A percentile compares a stretch with the other conserved stretches of the same genome.
Evolutionary conservation across 2,888 invertebrate genomes (phyloP).

Genomic region (Drosophila aldrichi): DNA sequence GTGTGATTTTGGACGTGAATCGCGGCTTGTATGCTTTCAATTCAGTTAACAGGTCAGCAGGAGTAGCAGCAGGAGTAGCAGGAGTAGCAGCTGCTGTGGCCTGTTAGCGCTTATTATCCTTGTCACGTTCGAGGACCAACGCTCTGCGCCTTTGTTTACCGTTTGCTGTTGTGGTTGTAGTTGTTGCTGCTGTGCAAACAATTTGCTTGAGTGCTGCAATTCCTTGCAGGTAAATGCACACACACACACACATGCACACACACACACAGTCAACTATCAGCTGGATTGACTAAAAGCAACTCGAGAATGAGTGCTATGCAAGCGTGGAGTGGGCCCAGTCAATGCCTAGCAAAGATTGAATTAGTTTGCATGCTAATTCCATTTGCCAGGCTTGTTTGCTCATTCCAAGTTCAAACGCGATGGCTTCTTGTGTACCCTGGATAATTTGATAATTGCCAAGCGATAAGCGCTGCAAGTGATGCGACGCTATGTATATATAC

Average conservation of each 20-base stretch:
- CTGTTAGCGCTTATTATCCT: slow-evolving; percentile 49
- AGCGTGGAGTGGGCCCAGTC: slow-evolving; percentile 7
- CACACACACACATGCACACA: slow-evolving; percentile 8
- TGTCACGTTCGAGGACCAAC: slow-evolving; percentile 52
- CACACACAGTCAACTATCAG: slow-evolving; percentile 18
- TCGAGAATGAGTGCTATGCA: slow-evolving; percentile 6
- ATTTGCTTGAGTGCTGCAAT: slow-evolving; percentile 64
- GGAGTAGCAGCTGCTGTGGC: not conserved
- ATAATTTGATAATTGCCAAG: slow-evolving; percentile 48
- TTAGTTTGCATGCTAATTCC: slow-evolving; percentile 51
- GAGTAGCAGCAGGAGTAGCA: not conserved
- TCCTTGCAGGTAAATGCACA: slow-evolving; percentile 54
- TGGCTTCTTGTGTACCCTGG: slow-evolving; percentile 15
- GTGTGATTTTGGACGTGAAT: slow-evolving; percentile 12
- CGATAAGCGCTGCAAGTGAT: slow-evolving; percentile 30
- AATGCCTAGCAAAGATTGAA: slow-evolving; percentile 31
- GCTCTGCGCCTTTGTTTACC: slow-evolving; percentile 47
- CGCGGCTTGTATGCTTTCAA: slow-evolving; percentile 43
- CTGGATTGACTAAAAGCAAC: slow-evolving; percentile 18
- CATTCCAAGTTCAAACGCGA: slow-evolving; percentile 9
- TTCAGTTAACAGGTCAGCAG: slow-evolving; percentile 50
- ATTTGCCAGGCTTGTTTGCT: slow-evolving; percentile 14
- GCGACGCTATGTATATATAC: slow-evolving; percentile 1
- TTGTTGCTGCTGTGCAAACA: slow-evolving; percentile 44
- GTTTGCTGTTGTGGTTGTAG: slow-evolving; percentile 19